phyloP scores from a whole-genome alignment of 2,797 vertebrate species.

The Salmo trutta region DNA sequence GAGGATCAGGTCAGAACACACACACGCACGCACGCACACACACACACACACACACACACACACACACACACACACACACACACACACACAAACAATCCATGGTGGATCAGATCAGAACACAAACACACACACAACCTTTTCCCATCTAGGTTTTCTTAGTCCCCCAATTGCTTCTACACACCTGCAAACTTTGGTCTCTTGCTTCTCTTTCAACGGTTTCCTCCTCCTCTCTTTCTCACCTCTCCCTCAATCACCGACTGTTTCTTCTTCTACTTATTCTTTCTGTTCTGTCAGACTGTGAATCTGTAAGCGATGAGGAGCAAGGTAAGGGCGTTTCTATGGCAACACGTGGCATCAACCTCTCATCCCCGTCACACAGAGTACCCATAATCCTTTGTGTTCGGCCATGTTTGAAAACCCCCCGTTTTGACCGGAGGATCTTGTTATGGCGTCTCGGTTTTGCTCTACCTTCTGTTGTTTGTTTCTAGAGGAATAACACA shows the following conservation, averaged over 20 bases:
- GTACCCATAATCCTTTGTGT: background rate
- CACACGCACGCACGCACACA: background rate
- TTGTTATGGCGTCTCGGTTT: background rate
- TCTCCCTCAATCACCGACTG: slow-evolving; percentile 3
- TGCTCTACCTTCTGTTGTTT: background rate
- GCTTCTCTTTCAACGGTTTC: slow-evolving; percentile 36
- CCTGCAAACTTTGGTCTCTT: slow-evolving; percentile 9
- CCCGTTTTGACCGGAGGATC: background rate
- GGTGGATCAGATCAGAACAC: slow-evolving; percentile 59
- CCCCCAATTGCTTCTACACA: background rate
- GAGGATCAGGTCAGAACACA: slow-evolving; percentile 59
- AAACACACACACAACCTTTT: background rate
- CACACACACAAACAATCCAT: slow-evolving; percentile 32
- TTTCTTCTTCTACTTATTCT: slow-evolving; percentile 27
- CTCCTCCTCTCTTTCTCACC: background rate
- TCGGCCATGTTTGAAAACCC: background rate
- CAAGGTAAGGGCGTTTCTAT: slow-evolving; percentile 81
- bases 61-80: background rate
- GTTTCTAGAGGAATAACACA: background rate
- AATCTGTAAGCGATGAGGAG: slow-evolving; percentile 74
- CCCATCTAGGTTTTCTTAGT: background rate
- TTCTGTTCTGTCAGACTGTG: slow-evolving; percentile 77
- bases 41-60: slow-evolving; percentile 5
- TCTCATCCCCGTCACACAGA: background rate
- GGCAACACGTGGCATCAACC: slow-evolving; percentile 1